Conservation (phyloP, 2,888 invertebrate species). For the Melipona bicolor region DNA sequence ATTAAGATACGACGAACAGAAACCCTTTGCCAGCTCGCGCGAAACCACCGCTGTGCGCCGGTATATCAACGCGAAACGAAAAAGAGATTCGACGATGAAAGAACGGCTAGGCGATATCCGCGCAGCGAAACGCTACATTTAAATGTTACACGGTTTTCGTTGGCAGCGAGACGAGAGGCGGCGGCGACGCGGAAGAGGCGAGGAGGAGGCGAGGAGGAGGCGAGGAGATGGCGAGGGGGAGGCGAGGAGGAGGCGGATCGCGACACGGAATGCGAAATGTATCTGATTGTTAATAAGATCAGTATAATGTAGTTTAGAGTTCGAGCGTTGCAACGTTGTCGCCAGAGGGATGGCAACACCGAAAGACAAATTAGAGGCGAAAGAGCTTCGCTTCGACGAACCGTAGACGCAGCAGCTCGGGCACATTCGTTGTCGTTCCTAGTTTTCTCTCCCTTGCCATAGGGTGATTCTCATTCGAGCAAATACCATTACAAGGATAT, state of each 20-base stretch:
- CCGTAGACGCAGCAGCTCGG: background rate
- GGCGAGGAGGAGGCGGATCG: background rate
- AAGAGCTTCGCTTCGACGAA: conserved; percentile 26
- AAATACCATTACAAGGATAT: conserved; percentile 59
- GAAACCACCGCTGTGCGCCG: background rate
- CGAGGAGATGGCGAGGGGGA: too few relatives aligned
- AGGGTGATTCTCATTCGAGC: conserved; percentile 39
- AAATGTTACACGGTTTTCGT: conserved; percentile 18
- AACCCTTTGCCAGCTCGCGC: background rate
- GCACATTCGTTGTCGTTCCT: conserved; percentile 47
- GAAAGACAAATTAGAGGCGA: conserved; percentile 55
- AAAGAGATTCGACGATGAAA: conserved; percentile 24
- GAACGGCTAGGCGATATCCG: background rate
- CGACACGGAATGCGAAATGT: conserved; percentile 35
- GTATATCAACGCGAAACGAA: background rate
- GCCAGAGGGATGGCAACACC: background rate
- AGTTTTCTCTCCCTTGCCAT: conserved; percentile 30
- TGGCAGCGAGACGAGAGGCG: background rate
- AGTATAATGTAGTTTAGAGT: conserved; percentile 44
- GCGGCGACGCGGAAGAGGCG: too few relatives aligned
- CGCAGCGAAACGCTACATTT: conserved; percentile 5
- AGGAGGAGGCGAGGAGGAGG: background rate
- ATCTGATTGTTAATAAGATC: conserved; percentile 56
- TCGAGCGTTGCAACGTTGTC: conserved; percentile 33
- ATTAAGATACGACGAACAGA: background rate